Conservation (phyloP, 2,888 invertebrate species). For the Leistus spinibarbis region DNA sequence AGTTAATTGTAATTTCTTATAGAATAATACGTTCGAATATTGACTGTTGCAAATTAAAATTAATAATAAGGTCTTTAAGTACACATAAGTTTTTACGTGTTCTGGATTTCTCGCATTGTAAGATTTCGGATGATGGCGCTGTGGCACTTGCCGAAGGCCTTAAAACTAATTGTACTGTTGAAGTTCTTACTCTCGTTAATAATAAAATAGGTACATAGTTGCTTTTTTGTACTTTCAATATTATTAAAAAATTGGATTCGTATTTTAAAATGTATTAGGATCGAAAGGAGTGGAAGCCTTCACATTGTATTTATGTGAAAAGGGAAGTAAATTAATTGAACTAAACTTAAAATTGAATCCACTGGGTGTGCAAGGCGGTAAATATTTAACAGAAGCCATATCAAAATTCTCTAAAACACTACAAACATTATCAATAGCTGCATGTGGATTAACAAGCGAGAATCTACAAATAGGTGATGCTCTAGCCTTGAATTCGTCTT, state of each 20-base stretch:
- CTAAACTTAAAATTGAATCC: conserved; percentile 50
- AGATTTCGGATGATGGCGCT: conserved; percentile 50
- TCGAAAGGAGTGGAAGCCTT: conserved; percentile 47
- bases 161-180: conserved; percentile 45
- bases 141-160: conserved; percentile 49
- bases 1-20: neutral
- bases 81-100: conserved; percentile 47
- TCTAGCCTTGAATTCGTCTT: conserved; percentile 46
- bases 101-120: conserved; percentile 54
- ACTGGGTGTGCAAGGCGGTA: conserved; percentile 46
- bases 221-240: neutral
- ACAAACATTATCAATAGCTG: conserved; percentile 47
- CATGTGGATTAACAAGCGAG: conserved; percentile 49
- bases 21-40: conserved; percentile 53
- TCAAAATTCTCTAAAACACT: conserved; percentile 43
- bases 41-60: conserved; percentile 48
- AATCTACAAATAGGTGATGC: conserved; percentile 46
- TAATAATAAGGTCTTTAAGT: conserved; percentile 48
- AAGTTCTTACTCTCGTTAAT: conserved; percentile 48
- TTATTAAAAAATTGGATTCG: neutral
- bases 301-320: conserved; percentile 46
- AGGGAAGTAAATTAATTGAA: conserved; percentile 43
- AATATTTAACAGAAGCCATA: conserved; percentile 45
- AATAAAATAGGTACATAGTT: conserved; percentile 49
- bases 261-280: conserved; percentile 41